A percentile compares a stretch with the other conserved stretches of the same genome.
phyloP scores from a whole-genome alignment of 2,888 invertebrate genomes.

The Allophyes oxyacanthae region DNA sequence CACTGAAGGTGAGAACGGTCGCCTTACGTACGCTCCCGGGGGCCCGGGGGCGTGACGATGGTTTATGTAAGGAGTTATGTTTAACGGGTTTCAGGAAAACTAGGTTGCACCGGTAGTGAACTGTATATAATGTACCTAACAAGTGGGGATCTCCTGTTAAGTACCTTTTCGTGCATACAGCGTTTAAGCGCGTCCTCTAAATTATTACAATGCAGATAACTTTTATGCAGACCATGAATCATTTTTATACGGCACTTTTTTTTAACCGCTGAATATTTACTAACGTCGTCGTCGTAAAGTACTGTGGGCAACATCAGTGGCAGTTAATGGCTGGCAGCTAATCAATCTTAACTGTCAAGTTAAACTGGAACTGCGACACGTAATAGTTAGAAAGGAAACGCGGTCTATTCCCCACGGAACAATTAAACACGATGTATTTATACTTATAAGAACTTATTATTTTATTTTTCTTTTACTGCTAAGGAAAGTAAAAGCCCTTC shows the following conservation, averaged over 20 bases:
- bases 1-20: constrained; percentile 42
- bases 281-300: constrained; percentile 18
- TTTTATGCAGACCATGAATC: constrained; percentile 23
- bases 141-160: constrained; percentile 38
- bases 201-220: constrained; percentile 32
- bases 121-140: constrained; percentile 38
- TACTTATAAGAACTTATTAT: too few relatives aligned
- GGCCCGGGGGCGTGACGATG: constrained; percentile 45
- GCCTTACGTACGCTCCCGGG: constrained; percentile 35
- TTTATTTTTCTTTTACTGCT: too few relatives aligned
- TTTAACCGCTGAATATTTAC: background rate
- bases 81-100: constrained; percentile 48
- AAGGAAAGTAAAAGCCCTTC: too few relatives aligned
- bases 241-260: constrained; percentile 19
- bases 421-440: constrained; percentile 10
- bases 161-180: constrained; percentile 34
- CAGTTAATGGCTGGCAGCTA: constrained; percentile 36
- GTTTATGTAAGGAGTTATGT: constrained; percentile 55
- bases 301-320: constrained; percentile 10
- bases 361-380: constrained; percentile 27
- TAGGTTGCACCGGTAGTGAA: constrained; percentile 51
- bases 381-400: constrained; percentile 15
- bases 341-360: constrained; percentile 49
- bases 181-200: constrained; percentile 27
- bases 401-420: constrained; percentile 11